A percentile compares a stretch with the other conserved stretches of the same genome.
phyloP scores from a whole-genome alignment of 2,797 vertebrate genomes.

The Anguilla pacifica region DNA sequence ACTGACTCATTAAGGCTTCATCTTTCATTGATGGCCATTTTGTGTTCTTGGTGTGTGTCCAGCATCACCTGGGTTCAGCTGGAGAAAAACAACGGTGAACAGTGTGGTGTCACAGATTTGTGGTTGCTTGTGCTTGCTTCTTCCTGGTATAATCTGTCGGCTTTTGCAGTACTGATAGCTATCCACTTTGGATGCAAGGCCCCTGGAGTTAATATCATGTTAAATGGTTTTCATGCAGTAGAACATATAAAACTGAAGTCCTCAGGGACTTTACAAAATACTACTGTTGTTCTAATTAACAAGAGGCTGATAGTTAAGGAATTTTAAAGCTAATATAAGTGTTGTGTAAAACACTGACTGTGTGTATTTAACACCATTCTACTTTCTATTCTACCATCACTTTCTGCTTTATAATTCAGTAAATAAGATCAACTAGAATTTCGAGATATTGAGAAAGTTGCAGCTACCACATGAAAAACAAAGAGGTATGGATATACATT shows the following conservation, averaged over 20 bases:
- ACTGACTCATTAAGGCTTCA: neutral
- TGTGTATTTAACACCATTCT: neutral
- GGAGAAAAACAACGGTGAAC: neutral
- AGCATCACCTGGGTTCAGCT: neutral
- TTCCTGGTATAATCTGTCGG: neutral
- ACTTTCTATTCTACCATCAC: neutral
- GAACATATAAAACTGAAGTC: neutral
- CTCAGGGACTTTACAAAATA: neutral
- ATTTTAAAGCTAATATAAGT: neutral
- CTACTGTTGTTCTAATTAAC: neutral
- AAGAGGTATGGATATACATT: neutral
- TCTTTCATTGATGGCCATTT: neutral
- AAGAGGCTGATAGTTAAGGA: neutral
- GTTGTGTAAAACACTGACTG: neutral
- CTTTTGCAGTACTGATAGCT: slow-evolving; percentile 7
- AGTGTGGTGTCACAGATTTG: neutral
- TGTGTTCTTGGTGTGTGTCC: neutral
- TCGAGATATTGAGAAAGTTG: no score
- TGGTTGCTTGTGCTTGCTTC: neutral
- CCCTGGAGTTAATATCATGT: neutral
- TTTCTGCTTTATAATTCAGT: neutral
- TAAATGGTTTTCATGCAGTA: neutral
- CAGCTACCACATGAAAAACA: neutral
- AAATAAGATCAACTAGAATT: neutral
- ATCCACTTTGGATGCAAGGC: neutral